A percentile compares a stretch with the other conserved stretches of the same genome.
Evolutionary conservation across 92 coral and sea anemone genomes (phyloP).

Genomic region (Diadumene lineata): DNA sequence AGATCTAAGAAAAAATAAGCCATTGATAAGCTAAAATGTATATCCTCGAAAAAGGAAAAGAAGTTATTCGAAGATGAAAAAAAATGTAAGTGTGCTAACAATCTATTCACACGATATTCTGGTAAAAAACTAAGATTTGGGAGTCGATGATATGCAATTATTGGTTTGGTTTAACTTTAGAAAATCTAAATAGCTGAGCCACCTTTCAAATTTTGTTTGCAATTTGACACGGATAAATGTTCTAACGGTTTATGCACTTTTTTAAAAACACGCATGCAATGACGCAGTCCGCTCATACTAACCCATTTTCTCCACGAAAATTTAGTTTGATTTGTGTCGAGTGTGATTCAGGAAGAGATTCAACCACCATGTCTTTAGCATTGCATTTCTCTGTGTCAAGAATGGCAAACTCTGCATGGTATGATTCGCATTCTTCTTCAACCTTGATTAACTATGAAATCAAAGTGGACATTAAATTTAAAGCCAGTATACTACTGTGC

Average conservation of each 20-base stretch:
- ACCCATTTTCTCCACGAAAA: background rate
- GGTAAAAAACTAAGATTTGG: background rate
- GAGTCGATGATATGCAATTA: background rate
- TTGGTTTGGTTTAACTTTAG: too few relatives aligned
- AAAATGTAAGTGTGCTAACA: background rate
- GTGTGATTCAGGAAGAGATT: background rate
- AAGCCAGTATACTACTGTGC: conserved; percentile 42
- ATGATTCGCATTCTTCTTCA: background rate
- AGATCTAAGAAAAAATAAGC: background rate
- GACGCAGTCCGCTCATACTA: too few relatives aligned
- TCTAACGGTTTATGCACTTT: background rate
- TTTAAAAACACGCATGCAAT: too few relatives aligned
- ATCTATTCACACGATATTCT: background rate
- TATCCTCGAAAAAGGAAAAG: background rate
- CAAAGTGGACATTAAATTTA: conserved; percentile 29
- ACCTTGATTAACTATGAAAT: background rate
- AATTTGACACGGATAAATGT: background rate
- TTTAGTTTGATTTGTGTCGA: background rate
- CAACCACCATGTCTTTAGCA: background rate
- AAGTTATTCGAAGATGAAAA: background rate
- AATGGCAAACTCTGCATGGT: background rate
- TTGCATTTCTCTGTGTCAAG: background rate
- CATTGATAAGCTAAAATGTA: background rate
- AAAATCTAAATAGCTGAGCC: background rate
- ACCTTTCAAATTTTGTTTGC: background rate